Conservation (phyloP, 2,797 vertebrate species). For the Neoniphon sammara region DNA sequence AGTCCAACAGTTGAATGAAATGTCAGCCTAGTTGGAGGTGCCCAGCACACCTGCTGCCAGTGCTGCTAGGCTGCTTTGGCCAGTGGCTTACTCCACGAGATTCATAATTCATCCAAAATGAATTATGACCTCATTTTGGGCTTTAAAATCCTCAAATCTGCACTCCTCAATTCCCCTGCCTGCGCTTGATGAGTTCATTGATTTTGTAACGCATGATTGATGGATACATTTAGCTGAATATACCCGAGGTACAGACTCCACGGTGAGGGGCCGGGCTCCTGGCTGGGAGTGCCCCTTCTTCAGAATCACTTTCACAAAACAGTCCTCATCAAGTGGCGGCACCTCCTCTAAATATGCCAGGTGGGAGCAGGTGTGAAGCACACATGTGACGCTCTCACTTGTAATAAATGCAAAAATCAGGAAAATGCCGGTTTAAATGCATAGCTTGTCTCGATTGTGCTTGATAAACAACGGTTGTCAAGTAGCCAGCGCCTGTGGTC, state of each 20-base stretch:
- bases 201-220: neutral
- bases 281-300: neutral
- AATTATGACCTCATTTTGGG: slow-evolving; percentile 32
- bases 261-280: neutral
- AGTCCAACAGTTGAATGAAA: slow-evolving; percentile 63
- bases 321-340: neutral
- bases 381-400: neutral
- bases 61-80: slow-evolving; percentile 17
- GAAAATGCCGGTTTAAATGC: neutral
- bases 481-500: slow-evolving; percentile 34
- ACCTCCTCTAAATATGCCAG: neutral
- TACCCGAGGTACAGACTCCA: neutral
- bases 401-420: neutral
- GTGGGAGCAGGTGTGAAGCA: neutral
- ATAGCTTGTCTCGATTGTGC: slow-evolving; percentile 16
- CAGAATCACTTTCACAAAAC: neutral
- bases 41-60: slow-evolving; percentile 56
- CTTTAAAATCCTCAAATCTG: neutral
- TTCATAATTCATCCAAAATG: slow-evolving; percentile 1
- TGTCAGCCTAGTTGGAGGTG: slow-evolving; percentile 35
- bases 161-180: neutral
- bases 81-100: neutral
- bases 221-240: neutral
- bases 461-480: slow-evolving; percentile 46
- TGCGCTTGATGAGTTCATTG: neutral